Evolutionary conservation across 1,140 invertebrate species (phyloP).

Genomic region (Zaprionus gabonicus): DNA sequence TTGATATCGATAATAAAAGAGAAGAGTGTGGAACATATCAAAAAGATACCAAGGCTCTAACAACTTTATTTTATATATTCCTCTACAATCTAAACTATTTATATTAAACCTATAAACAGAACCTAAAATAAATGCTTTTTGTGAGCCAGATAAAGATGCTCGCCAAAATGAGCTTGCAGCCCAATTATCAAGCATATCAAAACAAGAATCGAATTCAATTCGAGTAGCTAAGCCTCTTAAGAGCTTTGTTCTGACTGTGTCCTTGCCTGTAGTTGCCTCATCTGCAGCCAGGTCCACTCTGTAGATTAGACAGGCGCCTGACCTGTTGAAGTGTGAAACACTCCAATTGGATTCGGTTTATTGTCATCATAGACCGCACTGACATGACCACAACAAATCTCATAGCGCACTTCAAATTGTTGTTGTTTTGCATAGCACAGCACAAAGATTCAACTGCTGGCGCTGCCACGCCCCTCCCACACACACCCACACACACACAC

Average conservation of each 20-base stretch:
- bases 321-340: constrained; percentile 24
- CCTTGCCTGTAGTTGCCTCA: neutral
- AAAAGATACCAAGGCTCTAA: too few relatives aligned
- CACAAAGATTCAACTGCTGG: constrained; percentile 29
- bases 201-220: neutral
- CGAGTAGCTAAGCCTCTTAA: neutral
- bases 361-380: neutral
- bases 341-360: constrained; percentile 26
- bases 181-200: neutral
- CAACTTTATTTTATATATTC: too few relatives aligned
- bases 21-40: too few relatives aligned
- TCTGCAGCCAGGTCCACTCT: neutral
- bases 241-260: neutral
- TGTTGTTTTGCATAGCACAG: constrained; percentile 45
- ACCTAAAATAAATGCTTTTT: neutral
- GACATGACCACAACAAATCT: constrained; percentile 38
- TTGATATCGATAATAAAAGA: too few relatives aligned
- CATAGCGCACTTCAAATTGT: constrained; percentile 33
- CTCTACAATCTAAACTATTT: too few relatives aligned
- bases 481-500: neutral
- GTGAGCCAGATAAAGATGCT: neutral
- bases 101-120: neutral
- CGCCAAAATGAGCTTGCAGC: neutral
- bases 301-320: neutral
- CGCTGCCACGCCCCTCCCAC: neutral